Conservation (phyloP, 2,797 vertebrate species). For the Anableps anableps region DNA sequence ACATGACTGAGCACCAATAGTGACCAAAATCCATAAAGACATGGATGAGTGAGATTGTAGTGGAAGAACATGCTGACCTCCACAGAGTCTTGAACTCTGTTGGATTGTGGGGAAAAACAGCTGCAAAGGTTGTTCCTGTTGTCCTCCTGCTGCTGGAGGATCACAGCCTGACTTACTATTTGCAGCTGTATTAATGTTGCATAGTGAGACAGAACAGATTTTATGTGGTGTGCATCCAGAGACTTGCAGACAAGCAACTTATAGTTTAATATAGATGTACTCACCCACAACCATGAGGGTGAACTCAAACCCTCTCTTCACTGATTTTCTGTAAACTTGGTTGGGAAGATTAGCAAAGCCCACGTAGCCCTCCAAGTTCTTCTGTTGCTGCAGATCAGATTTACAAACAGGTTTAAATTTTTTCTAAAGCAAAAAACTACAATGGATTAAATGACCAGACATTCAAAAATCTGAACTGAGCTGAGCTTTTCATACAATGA, state of each 20-base stretch:
- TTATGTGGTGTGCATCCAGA: neutral
- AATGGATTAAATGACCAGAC: neutral
- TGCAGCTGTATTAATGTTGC: neutral
- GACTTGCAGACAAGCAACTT: neutral
- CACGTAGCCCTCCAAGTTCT: constrained; percentile 97
- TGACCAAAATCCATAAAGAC: too few relatives aligned
- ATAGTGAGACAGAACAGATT: neutral
- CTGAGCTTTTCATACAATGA: neutral
- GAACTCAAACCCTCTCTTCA: constrained; percentile 97
- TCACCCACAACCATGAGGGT: constrained; percentile 98
- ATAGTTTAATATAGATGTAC: constrained; percentile 29
- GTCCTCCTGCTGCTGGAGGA: too few relatives aligned
- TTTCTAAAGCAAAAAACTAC: neutral
- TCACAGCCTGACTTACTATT: neutral
- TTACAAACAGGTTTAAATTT: neutral
- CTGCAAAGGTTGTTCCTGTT: neutral
- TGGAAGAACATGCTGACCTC: too few relatives aligned
- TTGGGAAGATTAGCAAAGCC: constrained; percentile 94
- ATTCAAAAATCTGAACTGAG: neutral
- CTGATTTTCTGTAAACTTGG: constrained; percentile 90
- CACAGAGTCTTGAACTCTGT: too few relatives aligned
- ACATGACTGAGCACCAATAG: too few relatives aligned
- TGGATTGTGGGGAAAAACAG: neutral
- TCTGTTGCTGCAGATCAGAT: constrained; percentile 88
- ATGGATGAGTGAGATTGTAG: too few relatives aligned